phyloP scores from a whole-genome alignment of 1,140 invertebrate species.

The Muscidifurax raptorellus region DNA sequence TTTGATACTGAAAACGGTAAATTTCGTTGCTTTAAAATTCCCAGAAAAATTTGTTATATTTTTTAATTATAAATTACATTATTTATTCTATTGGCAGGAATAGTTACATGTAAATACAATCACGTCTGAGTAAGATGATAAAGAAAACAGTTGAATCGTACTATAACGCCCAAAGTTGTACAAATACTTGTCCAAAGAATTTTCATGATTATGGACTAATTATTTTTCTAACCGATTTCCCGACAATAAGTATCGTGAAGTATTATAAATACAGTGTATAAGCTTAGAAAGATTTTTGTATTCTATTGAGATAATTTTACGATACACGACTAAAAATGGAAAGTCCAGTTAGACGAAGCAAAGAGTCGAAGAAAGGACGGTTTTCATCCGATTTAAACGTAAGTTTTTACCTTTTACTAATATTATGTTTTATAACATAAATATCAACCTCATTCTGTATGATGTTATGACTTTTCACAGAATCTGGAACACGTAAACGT shows the following conservation, averaged over 20 bases:
- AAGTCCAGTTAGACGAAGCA: slow-evolving; percentile 33
- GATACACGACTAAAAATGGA: slow-evolving; percentile 36
- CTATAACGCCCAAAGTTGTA: neutral
- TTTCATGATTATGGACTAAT: neutral
- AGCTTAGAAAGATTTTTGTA: neutral
- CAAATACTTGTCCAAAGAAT: too few species aligned
- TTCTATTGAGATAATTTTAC: too few species aligned
- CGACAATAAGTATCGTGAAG: too few species aligned
- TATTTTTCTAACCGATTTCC: neutral
- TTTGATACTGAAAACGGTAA: too few species aligned
- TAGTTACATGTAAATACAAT: too few species aligned
- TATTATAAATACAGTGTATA: neutral
- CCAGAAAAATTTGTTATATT: too few species aligned
- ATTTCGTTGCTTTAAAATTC: too few species aligned
- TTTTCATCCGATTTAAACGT: slow-evolving; percentile 36
- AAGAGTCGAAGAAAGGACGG: slow-evolving; percentile 25
- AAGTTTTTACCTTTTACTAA: neutral
- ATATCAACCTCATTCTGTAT: neutral
- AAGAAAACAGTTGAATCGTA: neutral
- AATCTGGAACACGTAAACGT: slow-evolving; percentile 81
- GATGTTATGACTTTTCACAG: slow-evolving; percentile 70
- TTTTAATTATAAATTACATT: too few species aligned
- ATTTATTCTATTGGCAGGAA: too few species aligned
- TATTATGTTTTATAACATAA: neutral
- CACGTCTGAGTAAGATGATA: neutral